Evolutionary conservation across 1,140 invertebrate genomes (phyloP).

Genomic region (Hyles euphorbiae): DNA sequence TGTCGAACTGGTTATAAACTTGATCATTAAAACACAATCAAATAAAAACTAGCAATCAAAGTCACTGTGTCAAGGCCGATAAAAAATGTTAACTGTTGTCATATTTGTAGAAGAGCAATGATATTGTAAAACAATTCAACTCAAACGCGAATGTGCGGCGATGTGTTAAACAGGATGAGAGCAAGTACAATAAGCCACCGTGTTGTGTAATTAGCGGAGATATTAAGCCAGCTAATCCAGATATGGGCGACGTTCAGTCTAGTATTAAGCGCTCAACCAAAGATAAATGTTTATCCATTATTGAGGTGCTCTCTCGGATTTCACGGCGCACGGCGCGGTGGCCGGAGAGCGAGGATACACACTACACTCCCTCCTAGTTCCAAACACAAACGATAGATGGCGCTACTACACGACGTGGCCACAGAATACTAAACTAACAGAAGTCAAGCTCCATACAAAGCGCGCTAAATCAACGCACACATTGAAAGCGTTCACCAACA

Average conservation of each 20-base stretch:
- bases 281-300: constrained; percentile 31
- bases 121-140: background rate
- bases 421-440: too few species aligned
- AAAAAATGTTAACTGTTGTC: too few species aligned
- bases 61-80: too few species aligned
- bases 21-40: too few species aligned
- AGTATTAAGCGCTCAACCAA: constrained; percentile 23
- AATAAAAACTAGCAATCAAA: too few species aligned
- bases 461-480: too few species aligned
- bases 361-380: constrained; percentile 9
- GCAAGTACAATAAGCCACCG: background rate
- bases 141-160: background rate
- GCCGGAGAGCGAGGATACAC: constrained; percentile 8
- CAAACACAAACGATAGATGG: constrained; percentile 19
- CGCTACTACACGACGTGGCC: constrained; percentile 6
- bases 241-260: constrained; percentile 2
- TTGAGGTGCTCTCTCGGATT: constrained; percentile 23
- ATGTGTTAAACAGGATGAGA: background rate
- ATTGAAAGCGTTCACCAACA: too few species aligned
- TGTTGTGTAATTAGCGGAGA: constrained; percentile 5
- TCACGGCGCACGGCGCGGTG: constrained; percentile 13
- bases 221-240: too few species aligned
- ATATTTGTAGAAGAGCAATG: too few species aligned
- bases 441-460: too few species aligned
- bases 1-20: too few species aligned